These are phyloP conservation scores for Okamejei kenojei DNA, from an alignment of 2,797 vertebrate species.

Conservation along the genomic window DNA sequence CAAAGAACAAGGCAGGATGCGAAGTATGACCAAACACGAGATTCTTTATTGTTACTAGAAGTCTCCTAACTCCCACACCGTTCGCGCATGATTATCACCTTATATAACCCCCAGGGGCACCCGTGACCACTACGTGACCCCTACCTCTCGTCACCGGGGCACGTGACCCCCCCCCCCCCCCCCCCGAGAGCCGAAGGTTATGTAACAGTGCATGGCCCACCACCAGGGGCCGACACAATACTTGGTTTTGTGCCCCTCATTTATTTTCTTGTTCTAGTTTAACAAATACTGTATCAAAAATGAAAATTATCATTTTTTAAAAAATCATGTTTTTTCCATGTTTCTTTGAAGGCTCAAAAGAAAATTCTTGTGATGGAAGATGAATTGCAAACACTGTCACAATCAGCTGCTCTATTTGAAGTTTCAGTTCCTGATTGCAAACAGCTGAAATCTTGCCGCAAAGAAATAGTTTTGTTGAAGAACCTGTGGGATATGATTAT, in stretches of 20 bases:
- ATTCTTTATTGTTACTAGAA: no score
- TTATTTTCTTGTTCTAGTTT: not conserved
- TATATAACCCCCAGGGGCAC: no score
- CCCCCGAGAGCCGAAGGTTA: no score
- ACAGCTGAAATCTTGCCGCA: constrained; percentile 53
- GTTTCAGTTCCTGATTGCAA: constrained; percentile 53
- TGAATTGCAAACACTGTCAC: constrained; percentile 47
- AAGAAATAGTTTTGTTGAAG: constrained; percentile 56
- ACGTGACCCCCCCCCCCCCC: no score
- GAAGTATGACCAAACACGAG: no score
- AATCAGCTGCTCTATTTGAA: constrained; percentile 54
- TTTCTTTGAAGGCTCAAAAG: constrained; percentile 48
- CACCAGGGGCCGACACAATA: no score
- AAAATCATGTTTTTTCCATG: not conserved
- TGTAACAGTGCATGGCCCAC: no score
- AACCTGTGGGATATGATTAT: constrained; percentile 61
- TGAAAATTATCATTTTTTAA: not conserved
- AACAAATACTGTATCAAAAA: not conserved
- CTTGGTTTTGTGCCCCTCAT: not conserved
- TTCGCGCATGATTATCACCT: no score
- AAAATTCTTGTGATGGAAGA: constrained; percentile 47
- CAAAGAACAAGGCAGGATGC: no score
- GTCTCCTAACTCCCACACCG: no score
- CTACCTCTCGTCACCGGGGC: no score
- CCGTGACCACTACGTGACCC: no score